Evolutionary conservation across 2,113 vertebrate genomes (phyloP).

Genomic region (Rattus rattus): DNA sequence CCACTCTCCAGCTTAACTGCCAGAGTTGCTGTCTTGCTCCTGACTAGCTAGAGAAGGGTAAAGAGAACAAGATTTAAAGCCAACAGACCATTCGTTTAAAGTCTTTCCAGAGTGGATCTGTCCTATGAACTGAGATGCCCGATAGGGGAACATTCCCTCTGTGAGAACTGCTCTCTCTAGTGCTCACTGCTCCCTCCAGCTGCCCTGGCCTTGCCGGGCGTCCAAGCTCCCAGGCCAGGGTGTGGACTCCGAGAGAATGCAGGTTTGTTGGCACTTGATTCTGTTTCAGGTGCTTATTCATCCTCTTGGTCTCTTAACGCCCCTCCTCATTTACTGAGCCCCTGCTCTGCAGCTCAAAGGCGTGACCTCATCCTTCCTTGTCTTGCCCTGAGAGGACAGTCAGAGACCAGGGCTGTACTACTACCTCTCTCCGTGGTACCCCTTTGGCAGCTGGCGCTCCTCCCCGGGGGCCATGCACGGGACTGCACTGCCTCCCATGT

Average conservation of each 20-base stretch:
- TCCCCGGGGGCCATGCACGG: accelerated
- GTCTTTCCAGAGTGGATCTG: neutral
- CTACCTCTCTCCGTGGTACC: accelerated
- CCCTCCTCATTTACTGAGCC: neutral
- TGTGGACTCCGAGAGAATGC: neutral
- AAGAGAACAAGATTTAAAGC: neutral
- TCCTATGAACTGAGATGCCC: neutral
- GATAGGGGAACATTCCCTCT: neutral
- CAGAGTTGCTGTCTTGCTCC: neutral
- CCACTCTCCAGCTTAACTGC: neutral
- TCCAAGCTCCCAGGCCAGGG: neutral
- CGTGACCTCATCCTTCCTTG: neutral
- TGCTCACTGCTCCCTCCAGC: neutral
- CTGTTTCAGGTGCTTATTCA: neutral
- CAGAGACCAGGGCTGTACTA: neutral
- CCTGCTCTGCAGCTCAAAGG: neutral
- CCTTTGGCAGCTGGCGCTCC: neutral
- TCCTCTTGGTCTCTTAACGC: conserved; percentile 27
- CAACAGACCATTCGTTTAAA: neutral
- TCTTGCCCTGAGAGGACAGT: neutral
- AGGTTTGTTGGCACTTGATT: neutral
- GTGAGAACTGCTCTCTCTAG: neutral
- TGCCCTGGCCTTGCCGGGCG: neutral
- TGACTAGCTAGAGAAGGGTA: neutral
- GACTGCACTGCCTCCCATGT: neutral